These are phyloP conservation scores for Pilophorus perplexus DNA, from an alignment of 2,888 invertebrate species.

Conservation along the genomic window DNA sequence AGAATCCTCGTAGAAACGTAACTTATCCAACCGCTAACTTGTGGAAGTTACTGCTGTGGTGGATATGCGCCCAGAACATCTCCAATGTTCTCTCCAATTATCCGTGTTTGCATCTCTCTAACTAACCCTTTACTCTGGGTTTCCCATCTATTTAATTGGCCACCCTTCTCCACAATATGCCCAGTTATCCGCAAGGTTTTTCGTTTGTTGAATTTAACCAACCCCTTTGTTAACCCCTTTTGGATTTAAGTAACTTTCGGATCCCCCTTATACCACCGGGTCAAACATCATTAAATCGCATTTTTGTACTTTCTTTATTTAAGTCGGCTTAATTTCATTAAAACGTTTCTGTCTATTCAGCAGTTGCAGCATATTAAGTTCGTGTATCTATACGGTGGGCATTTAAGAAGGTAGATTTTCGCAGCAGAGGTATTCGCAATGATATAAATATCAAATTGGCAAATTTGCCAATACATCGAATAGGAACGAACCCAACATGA, in stretches of 20 bases:
- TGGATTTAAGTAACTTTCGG: background rate
- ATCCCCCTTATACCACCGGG: background rate
- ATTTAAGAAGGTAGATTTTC: too few relatives aligned
- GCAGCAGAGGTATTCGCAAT: too few relatives aligned
- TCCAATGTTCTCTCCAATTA: constrained; percentile 26
- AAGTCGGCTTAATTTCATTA: too few relatives aligned
- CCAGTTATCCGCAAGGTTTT: background rate
- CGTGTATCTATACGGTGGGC: too few relatives aligned
- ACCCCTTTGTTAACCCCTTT: constrained; percentile 8
- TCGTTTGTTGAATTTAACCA: constrained; percentile 9
- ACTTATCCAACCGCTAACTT: constrained; percentile 7
- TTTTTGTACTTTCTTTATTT: background rate
- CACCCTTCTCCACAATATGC: background rate
- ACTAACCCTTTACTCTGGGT: constrained; percentile 17
- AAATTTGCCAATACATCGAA: too few relatives aligned
- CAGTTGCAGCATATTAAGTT: too few relatives aligned
- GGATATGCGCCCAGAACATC: constrained; percentile 1
- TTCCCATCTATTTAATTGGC: constrained; percentile 24
- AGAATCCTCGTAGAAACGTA: too few relatives aligned
- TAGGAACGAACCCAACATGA: too few relatives aligned
- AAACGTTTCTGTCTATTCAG: too few relatives aligned
- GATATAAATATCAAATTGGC: too few relatives aligned
- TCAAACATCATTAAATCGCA: constrained; percentile 11
- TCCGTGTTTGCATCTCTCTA: constrained; percentile 28
- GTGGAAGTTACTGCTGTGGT: constrained; percentile 13